phyloP scores from a whole-genome alignment of 2,888 invertebrate species.

The Ethmia dodecea region DNA sequence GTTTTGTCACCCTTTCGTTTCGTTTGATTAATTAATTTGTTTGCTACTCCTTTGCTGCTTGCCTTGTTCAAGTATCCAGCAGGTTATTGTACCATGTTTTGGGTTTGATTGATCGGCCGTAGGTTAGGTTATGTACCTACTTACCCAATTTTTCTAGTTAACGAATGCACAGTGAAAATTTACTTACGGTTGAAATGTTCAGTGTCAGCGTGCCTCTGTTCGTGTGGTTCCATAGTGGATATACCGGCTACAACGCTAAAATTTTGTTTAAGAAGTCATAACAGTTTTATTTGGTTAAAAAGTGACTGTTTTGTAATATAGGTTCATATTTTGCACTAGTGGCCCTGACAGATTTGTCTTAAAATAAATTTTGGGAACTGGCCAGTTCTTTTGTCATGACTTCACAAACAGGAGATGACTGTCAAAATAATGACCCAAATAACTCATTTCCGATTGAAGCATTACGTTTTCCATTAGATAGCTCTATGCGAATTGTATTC shows the following conservation, averaged over 20 bases:
- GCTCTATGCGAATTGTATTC: slow-evolving; percentile 62
- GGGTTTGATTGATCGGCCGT: too few relatives aligned
- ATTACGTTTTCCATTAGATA: slow-evolving; percentile 64
- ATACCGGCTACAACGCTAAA: slow-evolving; percentile 18
- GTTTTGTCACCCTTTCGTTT: too few relatives aligned
- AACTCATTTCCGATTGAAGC: slow-evolving; percentile 53
- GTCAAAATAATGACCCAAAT: slow-evolving; percentile 66
- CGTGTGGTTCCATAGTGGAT: background rate
- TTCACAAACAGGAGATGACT: slow-evolving; percentile 61
- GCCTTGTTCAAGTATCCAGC: too few relatives aligned
- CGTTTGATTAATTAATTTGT: too few relatives aligned
- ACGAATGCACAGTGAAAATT: too few relatives aligned
- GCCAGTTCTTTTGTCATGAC: slow-evolving; percentile 63
- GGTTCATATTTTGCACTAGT: slow-evolving; percentile 40
- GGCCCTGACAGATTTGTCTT: slow-evolving; percentile 42
- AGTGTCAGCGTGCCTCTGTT: background rate
- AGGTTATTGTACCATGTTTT: too few relatives aligned
- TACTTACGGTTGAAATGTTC: background rate
- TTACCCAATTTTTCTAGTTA: too few relatives aligned
- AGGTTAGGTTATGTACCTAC: too few relatives aligned
- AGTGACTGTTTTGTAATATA: slow-evolving; percentile 27
- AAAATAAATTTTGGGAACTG: slow-evolving; percentile 58
- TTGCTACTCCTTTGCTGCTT: too few relatives aligned
- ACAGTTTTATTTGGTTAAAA: slow-evolving; percentile 28
- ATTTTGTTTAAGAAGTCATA: slow-evolving; percentile 28